Evolutionary conservation across 2,113 vertebrate genomes (phyloP).

Genomic region (Damaliscus lunatus): DNA sequence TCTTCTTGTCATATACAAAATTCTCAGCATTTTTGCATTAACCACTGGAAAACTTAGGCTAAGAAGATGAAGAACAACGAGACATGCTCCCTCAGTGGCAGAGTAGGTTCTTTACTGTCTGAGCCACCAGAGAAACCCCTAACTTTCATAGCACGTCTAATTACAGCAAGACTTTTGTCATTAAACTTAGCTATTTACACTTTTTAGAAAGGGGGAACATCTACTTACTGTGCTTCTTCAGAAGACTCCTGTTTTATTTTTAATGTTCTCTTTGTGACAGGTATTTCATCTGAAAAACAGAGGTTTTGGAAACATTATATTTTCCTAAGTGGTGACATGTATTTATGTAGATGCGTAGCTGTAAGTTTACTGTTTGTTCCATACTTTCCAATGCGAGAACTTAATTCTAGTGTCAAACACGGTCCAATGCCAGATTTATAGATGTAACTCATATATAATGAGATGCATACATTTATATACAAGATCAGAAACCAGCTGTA

Average conservation of each 20-base stretch:
- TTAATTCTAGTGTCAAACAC: not conserved
- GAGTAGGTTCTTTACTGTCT: not conserved
- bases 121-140: not conserved
- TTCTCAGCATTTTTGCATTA: not conserved
- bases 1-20: not conserved
- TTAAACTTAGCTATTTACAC: not conserved
- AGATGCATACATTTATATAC: slow-evolving; percentile 53
- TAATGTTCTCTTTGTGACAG: slow-evolving; percentile 88
- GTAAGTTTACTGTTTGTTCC: not conserved
- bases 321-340: slow-evolving; percentile 10
- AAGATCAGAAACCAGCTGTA: slow-evolving; percentile 32
- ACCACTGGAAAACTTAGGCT: not conserved
- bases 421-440: slow-evolving; percentile 29
- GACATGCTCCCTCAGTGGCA: not conserved
- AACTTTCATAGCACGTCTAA: not conserved
- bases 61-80: not conserved
- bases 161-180: not conserved
- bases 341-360: not conserved
- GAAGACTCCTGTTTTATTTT: slow-evolving; percentile 91
- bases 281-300: slow-evolving; percentile 91
- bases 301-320: slow-evolving; percentile 61
- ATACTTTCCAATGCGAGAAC: not conserved
- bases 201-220: not conserved
- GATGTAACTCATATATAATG: slow-evolving; percentile 32
- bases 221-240: slow-evolving; percentile 94